Base-by-base conservation (phyloP, 1,140 invertebrate genomes). In the Diploscapter pachys region DNA sequence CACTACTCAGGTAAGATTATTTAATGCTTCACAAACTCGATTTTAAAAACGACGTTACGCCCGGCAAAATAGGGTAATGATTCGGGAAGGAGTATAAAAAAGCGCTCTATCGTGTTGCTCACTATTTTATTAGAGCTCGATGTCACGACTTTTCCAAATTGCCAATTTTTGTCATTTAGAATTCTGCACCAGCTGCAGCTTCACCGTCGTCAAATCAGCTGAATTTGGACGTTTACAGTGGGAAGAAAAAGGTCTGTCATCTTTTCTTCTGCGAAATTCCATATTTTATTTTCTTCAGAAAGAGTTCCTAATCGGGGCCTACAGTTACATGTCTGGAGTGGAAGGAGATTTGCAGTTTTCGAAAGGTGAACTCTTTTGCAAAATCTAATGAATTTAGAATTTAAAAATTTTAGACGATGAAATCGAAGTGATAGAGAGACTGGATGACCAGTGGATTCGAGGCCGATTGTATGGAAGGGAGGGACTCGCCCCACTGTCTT, bases 261-360 rank as follows among this genome's bases (percentile, higher is more conserved):
- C 31, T 31, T 31, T 31, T 31, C 31, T 31, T 31, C 31, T 31
- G 31, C 31, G 31, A 31, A 31, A 31, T 31, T 31, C 31, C 0
- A 31, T 31, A 31, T 31, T 1, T 31, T 31, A 31, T 31, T 31
- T 31, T 31, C 31, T 31, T 31, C 31, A 31, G 31, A 31, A 31
- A 31, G 50, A 64, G 5, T 55, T 64, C 5, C 57, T 67, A 52
- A 74, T 67, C 48, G 73, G 59, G 54, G 53, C 64, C 50, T 74
- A 74, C 53, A 67, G 70, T 52, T 74, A 74, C 50, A 64, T 69
- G 68, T 74, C 73, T 51, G 73, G 73, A 3, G 65, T 74, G 4
- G 55, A 65, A 2, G 9, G 63, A 8, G 73, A 74, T 31, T 48
- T 68, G 9, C 11, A 55, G 8, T 68, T 68, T 55, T 6, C 13